phyloP scores from a whole-genome alignment of 2,888 invertebrate species.

The Limnephilus auricula region DNA sequence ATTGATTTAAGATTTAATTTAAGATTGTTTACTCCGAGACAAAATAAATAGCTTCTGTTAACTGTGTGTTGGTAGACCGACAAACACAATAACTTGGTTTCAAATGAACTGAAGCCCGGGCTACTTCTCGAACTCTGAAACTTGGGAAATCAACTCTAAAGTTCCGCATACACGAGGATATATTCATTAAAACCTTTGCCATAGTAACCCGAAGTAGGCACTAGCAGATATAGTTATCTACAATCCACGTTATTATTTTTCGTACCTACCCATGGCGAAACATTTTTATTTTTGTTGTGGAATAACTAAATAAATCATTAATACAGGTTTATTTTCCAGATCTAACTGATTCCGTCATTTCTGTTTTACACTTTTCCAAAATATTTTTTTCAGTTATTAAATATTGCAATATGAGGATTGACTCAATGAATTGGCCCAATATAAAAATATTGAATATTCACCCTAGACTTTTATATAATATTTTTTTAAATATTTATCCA shows the following conservation, averaged over 20 bases:
- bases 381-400: too few relatives aligned
- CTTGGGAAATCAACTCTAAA: not conserved
- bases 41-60: conserved; percentile 2
- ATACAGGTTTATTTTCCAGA: too few relatives aligned
- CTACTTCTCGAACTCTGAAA: not conserved
- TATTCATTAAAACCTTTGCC: not conserved
- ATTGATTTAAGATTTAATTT: not conserved
- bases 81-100: conserved; percentile 23
- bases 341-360: too few relatives aligned
- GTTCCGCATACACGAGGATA: not conserved
- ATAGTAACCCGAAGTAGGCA: not conserved
- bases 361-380: too few relatives aligned
- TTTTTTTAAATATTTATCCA: too few relatives aligned
- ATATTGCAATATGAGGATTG: too few relatives aligned
- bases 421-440: too few relatives aligned
- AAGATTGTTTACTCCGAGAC: not conserved
- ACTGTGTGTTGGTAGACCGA: conserved; percentile 10
- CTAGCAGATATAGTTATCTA: not conserved
- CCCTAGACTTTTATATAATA: too few relatives aligned
- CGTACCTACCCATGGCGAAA: not conserved
- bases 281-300: too few relatives aligned
- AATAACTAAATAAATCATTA: too few relatives aligned
- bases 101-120: not conserved
- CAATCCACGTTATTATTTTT: not conserved
- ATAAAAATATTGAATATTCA: too few relatives aligned